A percentile compares a stretch with the other conserved stretches of the same genome.
These are phyloP conservation scores for Pangasius mekongensis DNA, from an alignment of 2,797 vertebrate species.

Conservation along the genomic window DNA sequence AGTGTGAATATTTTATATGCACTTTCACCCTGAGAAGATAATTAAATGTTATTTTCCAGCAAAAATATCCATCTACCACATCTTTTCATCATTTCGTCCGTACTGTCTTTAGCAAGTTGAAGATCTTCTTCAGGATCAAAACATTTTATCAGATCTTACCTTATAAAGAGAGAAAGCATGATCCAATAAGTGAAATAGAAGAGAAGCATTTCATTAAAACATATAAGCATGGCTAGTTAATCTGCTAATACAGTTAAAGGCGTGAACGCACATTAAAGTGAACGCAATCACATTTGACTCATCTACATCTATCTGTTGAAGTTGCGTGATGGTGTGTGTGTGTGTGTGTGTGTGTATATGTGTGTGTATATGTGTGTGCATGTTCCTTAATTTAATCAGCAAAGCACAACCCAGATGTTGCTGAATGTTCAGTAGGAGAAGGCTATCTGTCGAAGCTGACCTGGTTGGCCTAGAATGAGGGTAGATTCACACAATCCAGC, in stretches of 20 bases:
- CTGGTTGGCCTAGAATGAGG: not conserved
- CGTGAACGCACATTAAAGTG: constrained; percentile 57
- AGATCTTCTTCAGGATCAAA: not conserved
- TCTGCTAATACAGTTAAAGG: constrained; percentile 58
- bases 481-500: constrained; percentile 48
- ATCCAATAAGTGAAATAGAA: constrained; percentile 25
- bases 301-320: constrained; percentile 38
- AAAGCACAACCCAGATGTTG: constrained; percentile 47
- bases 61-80: not conserved
- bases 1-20: constrained; percentile 60
- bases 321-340: not conserved
- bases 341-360: constrained; percentile 17
- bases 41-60: constrained; percentile 47
- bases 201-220: constrained; percentile 58
- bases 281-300: constrained; percentile 31
- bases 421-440: not conserved
- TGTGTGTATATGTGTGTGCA: constrained; percentile 28
- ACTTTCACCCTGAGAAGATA: constrained; percentile 45
- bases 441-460: not conserved
- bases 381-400: not conserved
- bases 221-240: constrained; percentile 58
- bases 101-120: not conserved
- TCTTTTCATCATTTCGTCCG: not conserved
- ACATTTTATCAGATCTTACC: not conserved
- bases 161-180: constrained; percentile 34